phyloP scores from a whole-genome alignment of 2,888 invertebrate species.

The Gandaritis pyraliata region DNA sequence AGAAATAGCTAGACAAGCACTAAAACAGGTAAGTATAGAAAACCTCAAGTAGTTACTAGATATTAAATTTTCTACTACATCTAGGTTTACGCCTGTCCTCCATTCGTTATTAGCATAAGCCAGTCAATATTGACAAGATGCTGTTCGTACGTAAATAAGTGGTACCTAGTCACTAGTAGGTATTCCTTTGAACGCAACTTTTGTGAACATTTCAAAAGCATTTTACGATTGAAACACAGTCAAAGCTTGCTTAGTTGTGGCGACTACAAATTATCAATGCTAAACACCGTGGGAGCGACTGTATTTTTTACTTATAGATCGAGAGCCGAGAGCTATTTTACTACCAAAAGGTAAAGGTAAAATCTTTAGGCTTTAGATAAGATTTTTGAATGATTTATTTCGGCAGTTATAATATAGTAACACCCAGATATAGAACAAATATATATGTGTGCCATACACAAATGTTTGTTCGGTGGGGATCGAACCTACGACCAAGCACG shows the following conservation, averaged over 20 bases:
- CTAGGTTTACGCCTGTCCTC: background rate
- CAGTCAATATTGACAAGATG: constrained; percentile 16
- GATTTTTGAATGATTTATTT: too few relatives aligned
- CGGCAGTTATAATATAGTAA: too few relatives aligned
- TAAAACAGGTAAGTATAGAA: background rate
- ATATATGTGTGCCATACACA: too few relatives aligned
- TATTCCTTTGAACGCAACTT: constrained; percentile 25
- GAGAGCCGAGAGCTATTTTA: constrained; percentile 10
- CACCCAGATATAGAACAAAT: too few relatives aligned
- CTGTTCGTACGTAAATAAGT: constrained; percentile 15
- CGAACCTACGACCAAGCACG: too few relatives aligned
- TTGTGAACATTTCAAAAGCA: constrained; percentile 13
- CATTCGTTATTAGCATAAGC: background rate
- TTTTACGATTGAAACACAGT: constrained; percentile 29
- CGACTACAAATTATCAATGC: constrained; percentile 54
- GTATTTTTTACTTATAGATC: constrained; percentile 15
- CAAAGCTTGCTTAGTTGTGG: constrained; percentile 29
- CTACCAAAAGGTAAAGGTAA: too few relatives aligned
- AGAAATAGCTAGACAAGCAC: background rate
- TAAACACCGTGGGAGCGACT: constrained; percentile 47
- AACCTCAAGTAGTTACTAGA: background rate
- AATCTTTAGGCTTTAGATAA: too few relatives aligned
- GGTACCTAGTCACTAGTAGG: too few relatives aligned
- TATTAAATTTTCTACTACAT: background rate
- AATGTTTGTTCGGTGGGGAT: too few relatives aligned